Evolutionary conservation across 1,140 invertebrate genomes (phyloP).

Genomic region (Heliconius melpomene): DNA sequence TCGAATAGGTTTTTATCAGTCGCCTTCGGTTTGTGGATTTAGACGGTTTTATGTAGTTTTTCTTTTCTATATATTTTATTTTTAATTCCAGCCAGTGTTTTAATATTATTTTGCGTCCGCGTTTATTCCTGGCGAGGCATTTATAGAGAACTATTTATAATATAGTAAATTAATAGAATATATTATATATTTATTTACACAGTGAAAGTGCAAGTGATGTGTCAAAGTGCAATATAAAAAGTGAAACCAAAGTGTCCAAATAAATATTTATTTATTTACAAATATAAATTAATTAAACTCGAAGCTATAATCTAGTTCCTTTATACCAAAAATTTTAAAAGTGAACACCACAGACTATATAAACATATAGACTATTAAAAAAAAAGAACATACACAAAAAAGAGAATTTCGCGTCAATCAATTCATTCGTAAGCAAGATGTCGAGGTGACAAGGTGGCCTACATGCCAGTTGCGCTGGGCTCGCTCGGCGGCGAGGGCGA

Average conservation of each 20-base stretch:
- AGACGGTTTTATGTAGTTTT: constrained; percentile 23
- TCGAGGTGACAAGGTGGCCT: constrained; percentile 76
- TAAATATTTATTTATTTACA: constrained; percentile 17
- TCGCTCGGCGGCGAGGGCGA: constrained; percentile 78
- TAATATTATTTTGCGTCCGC: not conserved
- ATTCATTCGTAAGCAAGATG: constrained; percentile 46
- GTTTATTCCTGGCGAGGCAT: not conserved
- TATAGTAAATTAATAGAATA: not conserved
- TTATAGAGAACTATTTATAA: not conserved
- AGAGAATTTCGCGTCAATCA: not conserved
- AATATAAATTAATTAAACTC: not conserved
- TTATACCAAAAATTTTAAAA: constrained; percentile 17
- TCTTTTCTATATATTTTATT: constrained; percentile 4
- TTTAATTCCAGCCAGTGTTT: not conserved
- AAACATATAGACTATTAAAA: not conserved
- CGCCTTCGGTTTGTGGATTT: constrained; percentile 49
- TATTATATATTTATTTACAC: constrained; percentile 12
- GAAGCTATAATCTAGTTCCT: constrained; percentile 1
- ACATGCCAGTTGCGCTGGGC: constrained; percentile 78
- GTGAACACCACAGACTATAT: not conserved
- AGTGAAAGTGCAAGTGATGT: constrained; percentile 22
- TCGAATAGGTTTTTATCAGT: constrained; percentile 79
- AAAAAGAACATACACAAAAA: not conserved
- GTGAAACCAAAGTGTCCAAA: constrained; percentile 63
- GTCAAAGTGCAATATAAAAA: constrained; percentile 38